Conservation (phyloP, 2,888 invertebrate genomes). For the Oxycera nigricornis region DNA sequence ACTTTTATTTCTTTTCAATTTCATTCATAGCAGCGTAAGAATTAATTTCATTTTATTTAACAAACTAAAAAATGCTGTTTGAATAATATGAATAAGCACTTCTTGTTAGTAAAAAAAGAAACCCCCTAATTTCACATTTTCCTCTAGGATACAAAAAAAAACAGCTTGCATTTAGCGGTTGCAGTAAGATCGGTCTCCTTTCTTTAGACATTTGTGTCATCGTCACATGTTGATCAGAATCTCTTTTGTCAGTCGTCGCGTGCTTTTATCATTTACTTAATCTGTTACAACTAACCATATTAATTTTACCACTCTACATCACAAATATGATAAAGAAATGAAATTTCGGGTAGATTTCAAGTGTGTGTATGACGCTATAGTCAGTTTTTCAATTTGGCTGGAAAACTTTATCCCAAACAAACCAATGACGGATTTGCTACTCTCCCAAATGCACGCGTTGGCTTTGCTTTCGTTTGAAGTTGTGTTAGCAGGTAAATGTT, state of each 20-base stretch:
- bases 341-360: neutral
- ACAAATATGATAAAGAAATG: conserved; percentile 5
- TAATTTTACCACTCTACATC: conserved; percentile 11
- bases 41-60: neutral
- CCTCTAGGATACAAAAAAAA: neutral
- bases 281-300: neutral
- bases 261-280: neutral
- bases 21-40: conserved; percentile 29
- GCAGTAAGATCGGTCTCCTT: neutral
- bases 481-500: neutral
- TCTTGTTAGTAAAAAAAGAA: conserved; percentile 18
- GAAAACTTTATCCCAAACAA: neutral
- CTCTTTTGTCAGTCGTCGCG: conserved; percentile 12
- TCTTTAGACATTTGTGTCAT: no score
- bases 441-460: no score
- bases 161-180: neutral
- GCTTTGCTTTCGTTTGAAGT: neutral
- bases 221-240: neutral
- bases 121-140: conserved; percentile 3
- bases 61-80: conserved; percentile 27
- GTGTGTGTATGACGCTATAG: neutral
- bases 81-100: conserved; percentile 26
- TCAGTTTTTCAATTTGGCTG: neutral
- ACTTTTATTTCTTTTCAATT: conserved; percentile 17
- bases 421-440: neutral